These are phyloP conservation scores for Actinemys pallida DNA, from an alignment of 2,113 vertebrate species.

Conservation along the genomic window DNA sequence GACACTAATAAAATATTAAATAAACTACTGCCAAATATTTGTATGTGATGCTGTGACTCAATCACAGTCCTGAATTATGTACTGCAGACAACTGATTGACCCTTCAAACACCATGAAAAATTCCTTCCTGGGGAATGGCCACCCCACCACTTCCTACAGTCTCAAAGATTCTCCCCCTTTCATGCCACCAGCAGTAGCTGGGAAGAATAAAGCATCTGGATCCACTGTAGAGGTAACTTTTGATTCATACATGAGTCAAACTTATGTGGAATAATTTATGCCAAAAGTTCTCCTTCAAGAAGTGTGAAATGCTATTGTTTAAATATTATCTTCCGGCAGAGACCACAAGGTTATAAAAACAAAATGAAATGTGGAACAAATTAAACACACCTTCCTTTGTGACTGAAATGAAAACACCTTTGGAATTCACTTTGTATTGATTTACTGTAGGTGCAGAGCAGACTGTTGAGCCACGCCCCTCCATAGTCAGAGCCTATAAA, in stretches of 20 bases:
- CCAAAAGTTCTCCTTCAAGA: neutral
- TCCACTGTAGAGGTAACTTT: neutral
- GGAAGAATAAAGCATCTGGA: neutral
- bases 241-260: rapidly evolving
- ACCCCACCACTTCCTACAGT: neutral
- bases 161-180: neutral
- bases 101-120: neutral
- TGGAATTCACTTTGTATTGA: neutral
- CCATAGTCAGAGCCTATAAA: constrained; percentile 1
- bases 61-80: neutral
- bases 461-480: neutral
- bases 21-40: rapidly evolving
- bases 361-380: neutral
- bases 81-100: neutral
- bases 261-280: rapidly evolving
- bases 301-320: neutral
- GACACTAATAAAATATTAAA: neutral
- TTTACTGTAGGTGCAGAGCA: neutral
- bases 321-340: neutral
- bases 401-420: neutral
- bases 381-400: neutral
- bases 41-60: neutral
- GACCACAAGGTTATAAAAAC: constrained; percentile 13
- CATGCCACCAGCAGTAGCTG: neutral
- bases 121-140: rapidly evolving